Evolutionary conservation across 2,797 vertebrate genomes (phyloP), one percentile per base, ranked within the genome.

Genomic region (Allobates femoralis): DNA sequence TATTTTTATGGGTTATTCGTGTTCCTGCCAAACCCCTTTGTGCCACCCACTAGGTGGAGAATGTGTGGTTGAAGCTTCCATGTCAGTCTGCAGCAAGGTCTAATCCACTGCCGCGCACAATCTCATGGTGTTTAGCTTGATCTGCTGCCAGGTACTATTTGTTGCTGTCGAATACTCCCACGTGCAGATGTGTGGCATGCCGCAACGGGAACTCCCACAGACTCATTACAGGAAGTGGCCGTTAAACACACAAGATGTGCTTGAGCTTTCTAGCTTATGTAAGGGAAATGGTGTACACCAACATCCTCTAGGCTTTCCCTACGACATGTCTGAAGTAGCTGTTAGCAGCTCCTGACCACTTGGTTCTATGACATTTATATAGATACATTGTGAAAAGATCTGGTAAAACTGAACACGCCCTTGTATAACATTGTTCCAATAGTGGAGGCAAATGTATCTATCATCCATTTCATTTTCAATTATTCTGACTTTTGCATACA

Each of bases 101-200:
- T 64, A 66, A 86, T 75, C 46, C 85, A 81, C 67, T n/a, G n/a
- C n/a, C 62, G 62, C 69, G 53, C 34, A 80, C 34, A 86, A 74
- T 80, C 34, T 74, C 23, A 74, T 71, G 56, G 21, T 50, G 74
- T 69, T 86, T 80, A 60, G 64, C 41, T 81, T 82, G 85, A 82
- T 82, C 34, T 11, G 4, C 21, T 64, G 79, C 85, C 85, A 86
- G 85, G 46, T 82, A 74, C 85, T 76, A 86, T 82, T 75, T 86
- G 79, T 64, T 82, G 73, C 79, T 64, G 53, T 50, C 32, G 23
- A 30, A 30, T 71, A 23, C 69, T 81, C 56, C 58, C 85, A 50
- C 62, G 46, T 37, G 23, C 46, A 82, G 56, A 66, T 37, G 50
- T 86, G 85, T 19, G 85, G 79, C 58, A 41, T 53, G 69, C 85